These are phyloP conservation scores for Pelochelys cantorii DNA, from an alignment of 2,797 vertebrate species.

Conservation along the genomic window DNA sequence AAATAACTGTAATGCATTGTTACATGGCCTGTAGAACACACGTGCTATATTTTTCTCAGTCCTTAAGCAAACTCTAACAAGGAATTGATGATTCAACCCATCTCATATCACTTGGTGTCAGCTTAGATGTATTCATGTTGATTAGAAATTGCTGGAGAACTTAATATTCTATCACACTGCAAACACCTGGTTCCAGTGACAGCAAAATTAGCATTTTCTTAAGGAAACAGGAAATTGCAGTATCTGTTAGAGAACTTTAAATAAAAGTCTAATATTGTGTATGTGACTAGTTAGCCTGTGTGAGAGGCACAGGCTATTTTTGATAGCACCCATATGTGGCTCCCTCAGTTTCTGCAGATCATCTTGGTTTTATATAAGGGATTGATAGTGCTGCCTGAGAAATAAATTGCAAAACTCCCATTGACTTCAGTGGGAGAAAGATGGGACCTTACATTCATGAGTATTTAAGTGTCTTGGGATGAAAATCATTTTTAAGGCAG, in stretches of 20 bases:
- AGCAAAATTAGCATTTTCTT: background rate
- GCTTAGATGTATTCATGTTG: conserved; percentile 1
- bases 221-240: fast-evolving
- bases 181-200: background rate
- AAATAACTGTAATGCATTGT: background rate
- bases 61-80: background rate
- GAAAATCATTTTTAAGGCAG: background rate
- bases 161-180: background rate
- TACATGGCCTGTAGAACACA: background rate
- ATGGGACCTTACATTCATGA: background rate
- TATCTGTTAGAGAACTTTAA: background rate
- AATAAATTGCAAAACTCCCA: background rate
- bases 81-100: conserved; percentile 10
- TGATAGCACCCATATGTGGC: background rate
- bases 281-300: fast-evolving
- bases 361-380: background rate
- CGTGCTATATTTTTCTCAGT: fast-evolving
- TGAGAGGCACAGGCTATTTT: background rate
- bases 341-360: background rate
- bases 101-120: background rate
- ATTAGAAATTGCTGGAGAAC: background rate
- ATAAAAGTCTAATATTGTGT: background rate
- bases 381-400: background rate
- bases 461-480: background rate
- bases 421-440: background rate